These are phyloP conservation scores for Cecropterus lyciades DNA, from an alignment of 1,140 invertebrate genomes.

Conservation along the genomic window DNA sequence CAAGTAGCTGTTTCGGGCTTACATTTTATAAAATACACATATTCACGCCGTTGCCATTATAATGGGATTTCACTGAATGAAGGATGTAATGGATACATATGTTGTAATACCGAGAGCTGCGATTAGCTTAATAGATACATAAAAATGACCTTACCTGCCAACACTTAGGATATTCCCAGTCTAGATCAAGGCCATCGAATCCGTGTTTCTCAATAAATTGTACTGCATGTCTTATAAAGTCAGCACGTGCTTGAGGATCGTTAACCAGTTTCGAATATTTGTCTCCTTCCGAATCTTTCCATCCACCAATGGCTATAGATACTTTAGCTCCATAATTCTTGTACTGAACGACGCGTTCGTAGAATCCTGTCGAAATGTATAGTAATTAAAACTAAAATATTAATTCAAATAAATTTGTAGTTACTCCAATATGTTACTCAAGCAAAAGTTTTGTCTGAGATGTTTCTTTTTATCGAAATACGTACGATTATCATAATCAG, in stretches of 20 bases:
- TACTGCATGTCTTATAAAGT: constrained; percentile 90
- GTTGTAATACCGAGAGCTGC: no score
- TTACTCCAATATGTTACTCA: no score
- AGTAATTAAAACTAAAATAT: no score
- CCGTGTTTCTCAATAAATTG: constrained; percentile 92
- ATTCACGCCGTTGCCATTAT: no score
- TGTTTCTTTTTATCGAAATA: constrained; percentile 35
- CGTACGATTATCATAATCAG: constrained; percentile 93
- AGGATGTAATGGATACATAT: no score
- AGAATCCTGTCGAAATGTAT: constrained; percentile 87
- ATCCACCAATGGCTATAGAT: constrained; percentile 93
- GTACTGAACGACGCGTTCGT: constrained; percentile 91
- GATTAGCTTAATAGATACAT: no score
- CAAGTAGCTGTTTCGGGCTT: no score
- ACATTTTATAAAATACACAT: no score
- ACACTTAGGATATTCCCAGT: constrained; percentile 96
- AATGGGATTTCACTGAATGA: no score
- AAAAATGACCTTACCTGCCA: constrained; percentile 87
- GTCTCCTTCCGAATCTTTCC: constrained; percentile 94
- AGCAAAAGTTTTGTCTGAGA: no score
- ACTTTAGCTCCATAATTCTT: constrained; percentile 93
- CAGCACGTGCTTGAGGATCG: constrained; percentile 87
- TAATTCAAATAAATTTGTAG: no score
- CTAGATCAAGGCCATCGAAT: constrained; percentile 95
- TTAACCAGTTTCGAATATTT: constrained; percentile 94